phyloP scores from a whole-genome alignment of 92 coral and sea anemone species.

The Parazoanthus swiftii region DNA sequence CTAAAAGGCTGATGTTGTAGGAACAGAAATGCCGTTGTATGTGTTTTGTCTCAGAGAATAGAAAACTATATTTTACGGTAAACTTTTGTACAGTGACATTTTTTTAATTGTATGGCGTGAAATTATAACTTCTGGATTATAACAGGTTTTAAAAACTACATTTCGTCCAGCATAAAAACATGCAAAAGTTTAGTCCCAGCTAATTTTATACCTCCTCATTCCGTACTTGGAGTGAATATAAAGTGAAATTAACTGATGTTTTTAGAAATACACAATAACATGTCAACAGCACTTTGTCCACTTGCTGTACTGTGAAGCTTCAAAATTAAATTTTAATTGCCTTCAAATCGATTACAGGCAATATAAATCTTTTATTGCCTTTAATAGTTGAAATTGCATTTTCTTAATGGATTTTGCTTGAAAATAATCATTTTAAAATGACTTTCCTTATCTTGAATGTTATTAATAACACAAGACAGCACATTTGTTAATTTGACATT shows the following conservation, averaged over 20 bases:
- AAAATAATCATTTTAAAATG: not conserved
- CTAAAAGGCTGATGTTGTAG: no score
- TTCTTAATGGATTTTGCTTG: not conserved
- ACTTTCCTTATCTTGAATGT: not conserved
- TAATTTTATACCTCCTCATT: no score
- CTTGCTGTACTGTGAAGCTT: not conserved
- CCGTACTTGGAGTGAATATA: no score
- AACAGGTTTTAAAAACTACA: no score
- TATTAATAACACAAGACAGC: not conserved
- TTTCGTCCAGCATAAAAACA: no score
- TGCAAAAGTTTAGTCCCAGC: no score
- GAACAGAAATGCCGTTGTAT: no score
- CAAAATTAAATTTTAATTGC: not conserved
- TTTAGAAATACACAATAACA: not conserved
- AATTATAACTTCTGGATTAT: no score
- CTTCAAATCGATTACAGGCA: not conserved
- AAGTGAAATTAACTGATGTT: not conserved
- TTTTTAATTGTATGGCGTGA: no score
- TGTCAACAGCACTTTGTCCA: not conserved
- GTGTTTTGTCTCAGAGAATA: no score
- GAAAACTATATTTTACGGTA: no score
- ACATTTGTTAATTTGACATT: not conserved
- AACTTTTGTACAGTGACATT: no score
- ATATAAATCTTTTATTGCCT: constrained; percentile 18
- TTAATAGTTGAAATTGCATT: not conserved